Base-by-base conservation (phyloP, 2,888 invertebrate species). In the Caradrina kadenii region DNA sequence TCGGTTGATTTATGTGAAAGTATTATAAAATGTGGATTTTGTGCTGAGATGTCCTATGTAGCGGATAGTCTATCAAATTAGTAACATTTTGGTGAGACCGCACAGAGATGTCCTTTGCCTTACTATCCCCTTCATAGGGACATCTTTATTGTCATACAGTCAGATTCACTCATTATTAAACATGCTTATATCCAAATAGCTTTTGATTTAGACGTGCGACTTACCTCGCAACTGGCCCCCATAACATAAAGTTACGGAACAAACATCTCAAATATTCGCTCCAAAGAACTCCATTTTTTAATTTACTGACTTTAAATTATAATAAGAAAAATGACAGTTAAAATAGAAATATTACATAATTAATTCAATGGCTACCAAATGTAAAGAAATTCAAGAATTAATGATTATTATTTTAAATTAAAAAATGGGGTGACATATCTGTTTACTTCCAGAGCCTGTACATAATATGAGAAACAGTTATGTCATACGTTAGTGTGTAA, bases 401-500 rank as follows among this genome's bases (percentile, higher is more conserved):
- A 78, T 63, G 19, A 61, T 63, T 66, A 72, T 63, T 66, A 72
- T 65, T 54, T 69, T 71, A 68, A 76, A 82, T 81, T 82, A 73
- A 75, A 83, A 79, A 79, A 79, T 83, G 83, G 79, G 68, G 76
- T 70, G 59, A 56, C 71, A 75, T 79, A 66, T 77, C 59, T 78
- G 70, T 74, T 81, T 74, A 68, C 68, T 68, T 73, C 53, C 63
- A 75, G 79, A 79, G 71, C 73, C 63, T 82, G 81, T 83, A 79
- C 59, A 82, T 83, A 80, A 50, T 66, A 68, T 31, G 67, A 76
- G 63, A 49, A 77, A 77, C 76, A 76, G 81, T 82, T 83, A 77
- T 81, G 77, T 79, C 73, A 75, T 69, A 79, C 70, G 80, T 83
- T 91, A 91, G 90, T 79, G 42, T 87, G 68, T 92, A 91, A 92